phyloP scores from a whole-genome alignment of 2,113 vertebrate genomes.

The Ceratotherium simum region DNA sequence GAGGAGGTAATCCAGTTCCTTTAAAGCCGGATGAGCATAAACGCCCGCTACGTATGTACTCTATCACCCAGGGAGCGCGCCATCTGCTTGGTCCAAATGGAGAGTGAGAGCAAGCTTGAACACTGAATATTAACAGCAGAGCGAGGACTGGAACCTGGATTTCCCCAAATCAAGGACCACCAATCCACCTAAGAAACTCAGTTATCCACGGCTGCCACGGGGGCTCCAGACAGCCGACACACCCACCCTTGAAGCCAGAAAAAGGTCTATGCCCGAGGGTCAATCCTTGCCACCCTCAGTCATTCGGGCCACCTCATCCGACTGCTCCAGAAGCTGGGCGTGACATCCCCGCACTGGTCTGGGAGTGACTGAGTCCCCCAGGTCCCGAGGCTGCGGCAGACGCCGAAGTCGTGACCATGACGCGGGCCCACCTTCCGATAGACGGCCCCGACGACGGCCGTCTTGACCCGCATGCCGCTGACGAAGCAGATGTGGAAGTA shows the following conservation, averaged over 20 bases:
- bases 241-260: accelerated
- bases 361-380: accelerated
- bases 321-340: neutral
- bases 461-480: constrained; percentile 96
- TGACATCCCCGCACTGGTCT: neutral
- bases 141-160: neutral
- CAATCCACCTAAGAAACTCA: neutral
- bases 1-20: neutral
- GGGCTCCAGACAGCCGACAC: accelerated
- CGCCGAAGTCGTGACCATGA: too few relatives aligned
- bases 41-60: accelerated
- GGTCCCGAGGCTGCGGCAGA: too few relatives aligned
- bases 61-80: neutral
- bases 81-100: neutral
- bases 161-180: neutral
- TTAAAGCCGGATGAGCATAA: too few relatives aligned
- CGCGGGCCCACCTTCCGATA: constrained; percentile 93
- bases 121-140: neutral
- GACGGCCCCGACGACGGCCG: constrained; percentile 94
- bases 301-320: accelerated
- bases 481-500: constrained; percentile 99
- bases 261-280: too few relatives aligned
- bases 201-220: accelerated
- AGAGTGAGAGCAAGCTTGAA: neutral
- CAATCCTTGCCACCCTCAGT: accelerated